Base-by-base conservation (phyloP, 2,113 vertebrate genomes). In the Eclectus roratus region DNA sequence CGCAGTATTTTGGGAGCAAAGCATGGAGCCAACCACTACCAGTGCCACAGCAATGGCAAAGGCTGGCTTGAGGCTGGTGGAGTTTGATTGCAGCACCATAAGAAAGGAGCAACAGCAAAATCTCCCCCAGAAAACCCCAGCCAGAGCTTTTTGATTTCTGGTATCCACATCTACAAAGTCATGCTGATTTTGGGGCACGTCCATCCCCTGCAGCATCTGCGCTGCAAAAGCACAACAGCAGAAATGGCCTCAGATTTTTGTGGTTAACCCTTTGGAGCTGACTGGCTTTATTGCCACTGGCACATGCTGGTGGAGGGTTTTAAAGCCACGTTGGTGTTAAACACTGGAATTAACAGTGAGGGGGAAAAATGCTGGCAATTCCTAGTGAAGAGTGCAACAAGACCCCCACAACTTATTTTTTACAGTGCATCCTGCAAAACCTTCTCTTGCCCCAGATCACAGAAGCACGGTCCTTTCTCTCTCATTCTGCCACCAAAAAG, bases 51-150 rank as follows among this genome's bases (percentile, higher is more conserved):
- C 63, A 33, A 52, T 4, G 11, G n/a, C 60, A 81, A 80, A 29
- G 56, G 43, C n/a, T 3, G 5, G 72, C 0, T 0, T 3, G 12
- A 3, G 5, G 25, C 87, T 33, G 23, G 11, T 46, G 41, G 28
- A 5, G 16, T 43, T 24, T 13, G 35, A 72, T 3, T 50, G 29
- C 64, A 80, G 41, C 58, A 73, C 17, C 24, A 19, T 11, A 13
- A 11, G 33, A 81, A 93, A 72, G 21, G 21, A 86, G 23, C 11
- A 55, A 61, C 35, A 69, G 44, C 35, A 58, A 88, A 0, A 37
- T 10, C 33, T 58, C 33, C 21, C 56, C 13, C 4, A 10, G 46
- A 18, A 49, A 31, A 21, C 4, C 41, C 16, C 37, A 81, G 56
- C 8, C 8, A 52, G 4, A 79, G 41, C 12, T 47, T 88, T 70